These are phyloP conservation scores for Cinclus cinclus DNA, from an alignment of 2,113 vertebrate species.

Conservation along the genomic window DNA sequence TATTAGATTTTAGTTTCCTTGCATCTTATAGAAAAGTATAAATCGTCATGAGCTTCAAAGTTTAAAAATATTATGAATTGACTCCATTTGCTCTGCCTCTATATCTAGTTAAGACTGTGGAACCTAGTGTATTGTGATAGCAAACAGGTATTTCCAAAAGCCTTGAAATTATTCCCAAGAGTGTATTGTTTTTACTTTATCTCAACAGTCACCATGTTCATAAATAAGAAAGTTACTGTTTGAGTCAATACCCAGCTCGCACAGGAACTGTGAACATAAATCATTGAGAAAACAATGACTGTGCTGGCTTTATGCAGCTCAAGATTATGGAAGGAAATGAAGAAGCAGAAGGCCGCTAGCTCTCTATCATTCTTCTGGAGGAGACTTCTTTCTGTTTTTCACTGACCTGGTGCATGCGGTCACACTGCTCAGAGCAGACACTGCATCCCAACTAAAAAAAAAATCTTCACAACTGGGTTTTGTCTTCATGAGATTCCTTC, in stretches of 20 bases:
- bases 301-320: not conserved
- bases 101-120: not conserved
- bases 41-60: not conserved
- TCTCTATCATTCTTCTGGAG: not conserved
- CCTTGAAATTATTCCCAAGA: not conserved
- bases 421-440: not conserved
- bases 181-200: conserved; percentile 26
- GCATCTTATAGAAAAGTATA: not conserved
- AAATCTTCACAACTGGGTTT: not conserved
- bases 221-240: conserved; percentile 35
- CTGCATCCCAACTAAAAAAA: not conserved
- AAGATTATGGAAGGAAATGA: not conserved
- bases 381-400: not conserved
- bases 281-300: not conserved
- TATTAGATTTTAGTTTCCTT: not conserved
- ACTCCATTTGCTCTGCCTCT: not conserved
- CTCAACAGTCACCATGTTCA: not conserved
- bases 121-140: not conserved
- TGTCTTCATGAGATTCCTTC: not conserved
- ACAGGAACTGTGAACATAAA: not conserved
- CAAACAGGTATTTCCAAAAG: not conserved
- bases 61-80: not conserved
- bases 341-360: not conserved
- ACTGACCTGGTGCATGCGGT: not conserved
- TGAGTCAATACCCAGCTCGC: not conserved